Evolutionary conservation across 2,888 invertebrate species (phyloP).

Genomic region (Iselma pallidipennis): DNA sequence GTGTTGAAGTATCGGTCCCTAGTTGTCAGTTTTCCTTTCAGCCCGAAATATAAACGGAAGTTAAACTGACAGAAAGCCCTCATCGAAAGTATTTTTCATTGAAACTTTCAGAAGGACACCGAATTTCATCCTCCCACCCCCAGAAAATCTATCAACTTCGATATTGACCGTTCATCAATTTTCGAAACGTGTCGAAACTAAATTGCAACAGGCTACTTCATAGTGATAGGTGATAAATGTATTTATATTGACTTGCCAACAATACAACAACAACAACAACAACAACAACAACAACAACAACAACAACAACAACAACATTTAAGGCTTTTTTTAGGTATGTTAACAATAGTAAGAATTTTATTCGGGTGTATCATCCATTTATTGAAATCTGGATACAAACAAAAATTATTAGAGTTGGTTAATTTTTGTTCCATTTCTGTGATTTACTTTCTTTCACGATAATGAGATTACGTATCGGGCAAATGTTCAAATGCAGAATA

Average conservation of each 20-base stretch:
- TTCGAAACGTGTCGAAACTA: not conserved
- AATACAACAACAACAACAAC: not conserved
- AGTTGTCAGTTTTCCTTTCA: not conserved
- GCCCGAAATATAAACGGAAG: not conserved
- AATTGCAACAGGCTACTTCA: not conserved
- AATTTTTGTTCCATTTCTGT: not conserved
- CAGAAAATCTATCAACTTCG: not conserved
- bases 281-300: not conserved
- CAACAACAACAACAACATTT: not conserved
- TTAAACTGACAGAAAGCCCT: not conserved
- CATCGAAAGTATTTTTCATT: not conserved
- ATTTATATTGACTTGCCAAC: no score
- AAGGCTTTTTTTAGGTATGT: not conserved
- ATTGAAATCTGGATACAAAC: no score
- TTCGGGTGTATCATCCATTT: no score
- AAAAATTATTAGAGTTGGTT: no score
- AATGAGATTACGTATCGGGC: constrained; percentile 1
- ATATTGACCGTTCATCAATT: not conserved
- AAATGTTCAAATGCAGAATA: constrained; percentile 32
- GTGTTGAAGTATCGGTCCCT: not conserved
- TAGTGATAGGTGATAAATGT: not conserved
- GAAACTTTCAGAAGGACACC: not conserved
- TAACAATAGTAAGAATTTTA: not conserved
- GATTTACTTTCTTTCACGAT: not conserved
- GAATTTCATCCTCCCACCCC: no score